Evolutionary conservation across 2,797 vertebrate species (phyloP), one percentile per base, ranked within the genome.

Genomic region (Eptatretus atami): DNA sequence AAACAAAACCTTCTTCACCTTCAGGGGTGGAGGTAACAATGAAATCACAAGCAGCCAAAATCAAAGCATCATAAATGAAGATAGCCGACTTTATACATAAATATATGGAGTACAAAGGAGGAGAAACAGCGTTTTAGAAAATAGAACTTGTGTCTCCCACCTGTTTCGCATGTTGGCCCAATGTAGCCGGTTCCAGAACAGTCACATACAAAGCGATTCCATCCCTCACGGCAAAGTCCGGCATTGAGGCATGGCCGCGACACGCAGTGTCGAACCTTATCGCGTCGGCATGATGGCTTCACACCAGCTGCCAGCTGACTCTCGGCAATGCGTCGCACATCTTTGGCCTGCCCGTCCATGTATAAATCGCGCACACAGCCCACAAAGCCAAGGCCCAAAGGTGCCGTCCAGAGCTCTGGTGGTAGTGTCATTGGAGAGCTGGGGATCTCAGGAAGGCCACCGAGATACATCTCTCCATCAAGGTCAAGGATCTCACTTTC

Each of bases 121-220:
- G 31, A 44, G 31, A 44, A 44, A 44, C 31, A 44, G 31, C 31
- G 6, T 44, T 44, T 44, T 44, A 44, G 31, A 44, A 44, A 44
- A 44, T 44, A 44, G 31, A 44, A 44, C 31, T 44, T 44, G 6
- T 44, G 31, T 44, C 31, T 44, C 80, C 76, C 72, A 90, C 85
- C 87, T 67, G 78, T 80, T 72, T 86, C 82, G 52, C 87, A 92
- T 74, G 75, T 79, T 65, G 74, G 73, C 8, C 86, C 86, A 65
- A 84, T 74, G 73, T 76, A 88, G 64, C 83, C 86, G 1, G 82
- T 92, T 54, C 79, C 80, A 1, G 79, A 71, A 68, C 87, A 92
- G 73, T 88, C 83, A 52, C 87, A 92, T 66, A 90, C 70, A 66
- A 84, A 83, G 10, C 87, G 81, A 75, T 92, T 94, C 87, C 87